Conservation (phyloP, 2,888 invertebrate species). For the Latrodectus hesperus region DNA sequence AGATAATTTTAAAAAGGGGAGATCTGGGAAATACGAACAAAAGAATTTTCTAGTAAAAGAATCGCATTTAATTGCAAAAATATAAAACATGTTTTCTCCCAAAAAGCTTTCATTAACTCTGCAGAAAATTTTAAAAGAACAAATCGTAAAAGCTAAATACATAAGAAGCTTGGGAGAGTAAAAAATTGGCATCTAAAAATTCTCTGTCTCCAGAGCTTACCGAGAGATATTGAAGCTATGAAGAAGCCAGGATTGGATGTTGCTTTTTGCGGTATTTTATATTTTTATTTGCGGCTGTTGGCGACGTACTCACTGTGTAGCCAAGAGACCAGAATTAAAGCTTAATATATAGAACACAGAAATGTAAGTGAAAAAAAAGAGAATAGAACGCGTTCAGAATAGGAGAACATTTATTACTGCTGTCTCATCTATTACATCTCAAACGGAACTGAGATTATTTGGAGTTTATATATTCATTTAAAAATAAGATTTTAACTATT, state of each 20-base stretch:
- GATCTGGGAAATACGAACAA: too few relatives aligned
- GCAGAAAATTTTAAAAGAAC: neutral
- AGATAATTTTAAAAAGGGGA: too few relatives aligned
- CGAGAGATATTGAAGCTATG: neutral
- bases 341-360: slow-evolving; percentile 3
- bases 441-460: slow-evolving; percentile 34
- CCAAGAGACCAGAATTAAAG: slow-evolving; percentile 21
- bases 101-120: neutral
- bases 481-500: slow-evolving; percentile 68
- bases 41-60: too few relatives aligned
- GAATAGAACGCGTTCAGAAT: neutral
- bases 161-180: neutral
- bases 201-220: neutral
- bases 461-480: slow-evolving; percentile 55
- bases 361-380: neutral
- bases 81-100: too few relatives aligned
- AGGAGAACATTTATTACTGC: slow-evolving; percentile 12
- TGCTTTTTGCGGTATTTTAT: slow-evolving; percentile 16
- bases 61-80: too few relatives aligned
- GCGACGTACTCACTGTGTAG: slow-evolving; percentile 16
- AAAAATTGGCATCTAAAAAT: neutral
- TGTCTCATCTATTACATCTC: slow-evolving; percentile 14
- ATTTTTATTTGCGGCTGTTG: slow-evolving; percentile 50
- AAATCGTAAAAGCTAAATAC: slow-evolving; percentile 2
- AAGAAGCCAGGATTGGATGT: neutral